These are phyloP conservation scores for Tetragonula clypearis DNA, from an alignment of 1,140 invertebrate genomes.

Conservation along the genomic window DNA sequence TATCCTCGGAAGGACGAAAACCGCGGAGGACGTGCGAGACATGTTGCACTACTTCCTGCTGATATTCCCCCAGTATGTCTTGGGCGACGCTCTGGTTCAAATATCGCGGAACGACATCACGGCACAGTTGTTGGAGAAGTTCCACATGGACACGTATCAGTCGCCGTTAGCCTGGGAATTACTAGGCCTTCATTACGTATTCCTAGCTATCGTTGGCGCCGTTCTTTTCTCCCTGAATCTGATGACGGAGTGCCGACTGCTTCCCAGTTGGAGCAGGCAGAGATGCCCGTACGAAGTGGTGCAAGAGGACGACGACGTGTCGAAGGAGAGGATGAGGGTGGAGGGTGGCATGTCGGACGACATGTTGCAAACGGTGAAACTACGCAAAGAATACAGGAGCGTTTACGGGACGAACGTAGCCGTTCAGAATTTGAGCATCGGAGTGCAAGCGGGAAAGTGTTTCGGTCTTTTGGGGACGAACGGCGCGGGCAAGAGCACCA, in stretches of 20 bases:
- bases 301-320: conserved; percentile 80
- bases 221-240: conserved; percentile 82
- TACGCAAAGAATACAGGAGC: conserved; percentile 79
- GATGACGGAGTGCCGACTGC: conserved; percentile 82
- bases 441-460: conserved; percentile 89
- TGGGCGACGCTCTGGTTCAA: conserved; percentile 85
- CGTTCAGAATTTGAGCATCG: conserved; percentile 88
- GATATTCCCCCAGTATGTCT: conserved; percentile 85
- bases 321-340: conserved; percentile 80
- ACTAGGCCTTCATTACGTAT: conserved; percentile 82
- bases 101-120: conserved; percentile 86
- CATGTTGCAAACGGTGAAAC: conserved; percentile 76
- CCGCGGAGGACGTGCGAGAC: conserved; percentile 82
- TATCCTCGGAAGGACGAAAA: conserved; percentile 84
- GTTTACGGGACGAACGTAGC: conserved; percentile 81
- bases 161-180: conserved; percentile 83
- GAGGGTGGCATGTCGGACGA: conserved; percentile 73
- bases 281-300: conserved; percentile 59
- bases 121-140: conserved; percentile 82
- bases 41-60: conserved; percentile 84
- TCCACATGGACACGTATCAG: conserved; percentile 86
- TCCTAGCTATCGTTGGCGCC: conserved; percentile 81
- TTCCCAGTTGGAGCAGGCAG: conserved; percentile 70
- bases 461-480: conserved; percentile 91
- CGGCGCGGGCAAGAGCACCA: conserved; percentile 96